phyloP scores from a whole-genome alignment of 1,140 invertebrate genomes.

The Calosoma granatense region DNA sequence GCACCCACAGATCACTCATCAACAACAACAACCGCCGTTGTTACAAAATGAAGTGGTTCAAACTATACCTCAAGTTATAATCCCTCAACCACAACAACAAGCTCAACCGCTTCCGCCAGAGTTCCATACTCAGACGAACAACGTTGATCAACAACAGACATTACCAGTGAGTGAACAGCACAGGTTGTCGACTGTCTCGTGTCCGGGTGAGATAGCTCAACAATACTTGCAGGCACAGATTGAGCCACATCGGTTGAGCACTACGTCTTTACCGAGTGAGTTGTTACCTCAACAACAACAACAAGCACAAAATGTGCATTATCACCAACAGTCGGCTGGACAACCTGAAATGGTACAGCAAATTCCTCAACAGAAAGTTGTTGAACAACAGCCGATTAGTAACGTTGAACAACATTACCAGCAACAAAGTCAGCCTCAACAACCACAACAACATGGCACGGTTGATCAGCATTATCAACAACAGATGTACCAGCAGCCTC shows the following conservation, averaged over 20 bases:
- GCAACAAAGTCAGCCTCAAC: constrained; percentile 9
- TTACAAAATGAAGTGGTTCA: constrained; percentile 6
- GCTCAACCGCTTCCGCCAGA: neutral
- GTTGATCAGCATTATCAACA: constrained; percentile 10
- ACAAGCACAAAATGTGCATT: neutral
- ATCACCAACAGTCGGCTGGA: neutral
- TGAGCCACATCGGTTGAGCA: neutral
- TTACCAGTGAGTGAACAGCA: constrained; percentile 17
- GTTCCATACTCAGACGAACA: neutral
- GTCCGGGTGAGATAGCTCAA: constrained; percentile 18
- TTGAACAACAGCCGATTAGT: constrained; percentile 33
- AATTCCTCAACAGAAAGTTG: constrained; percentile 28
- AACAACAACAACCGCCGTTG: constrained; percentile 14
- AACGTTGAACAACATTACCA: neutral
- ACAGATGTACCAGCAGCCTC: constrained; percentile 1
- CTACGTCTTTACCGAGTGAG: neutral
- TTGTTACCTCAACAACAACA: neutral
- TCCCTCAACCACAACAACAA: neutral
- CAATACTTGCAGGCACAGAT: neutral
- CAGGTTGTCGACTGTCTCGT: constrained; percentile 25
- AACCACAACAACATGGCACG: constrained; percentile 18
- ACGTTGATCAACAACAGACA: constrained; percentile 18
- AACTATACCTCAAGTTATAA: constrained; percentile 1
- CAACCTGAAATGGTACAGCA: neutral
- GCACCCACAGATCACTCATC: constrained; percentile 12